phyloP scores from a whole-genome alignment of 2,113 vertebrate genomes.

The Stegostoma tigrinum region DNA sequence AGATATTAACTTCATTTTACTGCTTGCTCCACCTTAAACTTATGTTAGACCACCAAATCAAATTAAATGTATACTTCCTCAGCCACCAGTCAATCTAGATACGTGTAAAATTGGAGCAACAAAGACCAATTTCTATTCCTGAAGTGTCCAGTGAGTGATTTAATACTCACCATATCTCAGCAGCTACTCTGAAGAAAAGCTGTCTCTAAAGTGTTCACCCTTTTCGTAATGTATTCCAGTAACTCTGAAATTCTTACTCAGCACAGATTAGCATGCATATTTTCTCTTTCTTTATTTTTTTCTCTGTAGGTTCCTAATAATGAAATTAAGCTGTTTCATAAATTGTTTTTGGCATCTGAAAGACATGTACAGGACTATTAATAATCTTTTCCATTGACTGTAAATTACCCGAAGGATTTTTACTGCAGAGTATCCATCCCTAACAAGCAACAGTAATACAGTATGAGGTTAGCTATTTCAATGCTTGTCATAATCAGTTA shows the following conservation, averaged over 20 bases:
- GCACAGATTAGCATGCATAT: neutral
- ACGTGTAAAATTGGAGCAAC: slow-evolving; percentile 19
- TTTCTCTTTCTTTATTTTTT: slow-evolving; percentile 5
- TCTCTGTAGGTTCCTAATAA: neutral
- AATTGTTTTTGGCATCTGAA: neutral
- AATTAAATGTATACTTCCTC: slow-evolving; percentile 54
- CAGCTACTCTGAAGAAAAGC: neutral
- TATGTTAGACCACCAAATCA: too few relatives aligned
- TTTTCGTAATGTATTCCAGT: neutral
- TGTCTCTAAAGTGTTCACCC: neutral
- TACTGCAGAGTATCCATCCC: neutral
- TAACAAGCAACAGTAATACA: neutral
- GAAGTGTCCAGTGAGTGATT: neutral
- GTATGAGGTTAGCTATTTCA: neutral
- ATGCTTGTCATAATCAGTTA: neutral
- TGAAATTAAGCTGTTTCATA: neutral
- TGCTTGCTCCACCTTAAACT: too few relatives aligned
- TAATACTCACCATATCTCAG: neutral
- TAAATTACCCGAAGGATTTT: neutral
- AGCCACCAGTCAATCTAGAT: slow-evolving; percentile 58
- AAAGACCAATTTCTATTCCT: neutral
- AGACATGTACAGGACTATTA: neutral
- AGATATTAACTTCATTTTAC: too few relatives aligned
- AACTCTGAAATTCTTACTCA: neutral
- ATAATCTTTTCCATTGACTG: neutral